Percentiles rank a stretch among this genome's conserved stretches.
These are phyloP conservation scores for Conger conger DNA, from an alignment of 2,113 vertebrate genomes.

Conservation along the genomic window DNA sequence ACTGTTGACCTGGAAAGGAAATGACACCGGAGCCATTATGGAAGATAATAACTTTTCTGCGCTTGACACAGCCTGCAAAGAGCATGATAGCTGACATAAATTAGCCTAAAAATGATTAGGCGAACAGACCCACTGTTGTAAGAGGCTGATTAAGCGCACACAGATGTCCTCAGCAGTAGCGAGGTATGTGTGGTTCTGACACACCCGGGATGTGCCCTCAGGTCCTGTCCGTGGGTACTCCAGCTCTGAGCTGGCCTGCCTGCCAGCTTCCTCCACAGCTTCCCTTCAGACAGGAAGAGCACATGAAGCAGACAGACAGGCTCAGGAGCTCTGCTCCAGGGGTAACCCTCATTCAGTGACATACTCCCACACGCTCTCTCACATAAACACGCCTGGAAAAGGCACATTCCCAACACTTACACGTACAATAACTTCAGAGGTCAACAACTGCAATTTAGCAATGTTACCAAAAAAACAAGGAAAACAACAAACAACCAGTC, in stretches of 20 bases:
- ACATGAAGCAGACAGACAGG: neutral
- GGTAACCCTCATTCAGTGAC: neutral
- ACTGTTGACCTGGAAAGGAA: neutral
- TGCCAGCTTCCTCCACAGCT: neutral
- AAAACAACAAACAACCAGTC: neutral
- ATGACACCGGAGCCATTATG: neutral
- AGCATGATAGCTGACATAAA: neutral
- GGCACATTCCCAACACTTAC: neutral
- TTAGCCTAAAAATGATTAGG: neutral
- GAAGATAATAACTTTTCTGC: neutral
- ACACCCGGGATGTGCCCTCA: neutral
- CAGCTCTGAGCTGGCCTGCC: neutral
- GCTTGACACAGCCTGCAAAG: neutral
- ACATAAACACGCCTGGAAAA: neutral
- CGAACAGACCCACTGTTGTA: neutral
- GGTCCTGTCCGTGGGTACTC: neutral
- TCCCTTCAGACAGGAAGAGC: neutral
- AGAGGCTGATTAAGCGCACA: neutral
- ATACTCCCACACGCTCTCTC: no score
- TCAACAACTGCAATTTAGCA: no score
- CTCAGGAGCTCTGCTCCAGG: neutral
- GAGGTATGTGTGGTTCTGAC: neutral
- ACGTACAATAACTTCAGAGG: neutral
- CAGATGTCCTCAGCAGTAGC: neutral
- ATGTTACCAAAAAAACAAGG: neutral